phyloP scores from a whole-genome alignment of 2,888 invertebrate species.

The Sesia bembeciformis region DNA sequence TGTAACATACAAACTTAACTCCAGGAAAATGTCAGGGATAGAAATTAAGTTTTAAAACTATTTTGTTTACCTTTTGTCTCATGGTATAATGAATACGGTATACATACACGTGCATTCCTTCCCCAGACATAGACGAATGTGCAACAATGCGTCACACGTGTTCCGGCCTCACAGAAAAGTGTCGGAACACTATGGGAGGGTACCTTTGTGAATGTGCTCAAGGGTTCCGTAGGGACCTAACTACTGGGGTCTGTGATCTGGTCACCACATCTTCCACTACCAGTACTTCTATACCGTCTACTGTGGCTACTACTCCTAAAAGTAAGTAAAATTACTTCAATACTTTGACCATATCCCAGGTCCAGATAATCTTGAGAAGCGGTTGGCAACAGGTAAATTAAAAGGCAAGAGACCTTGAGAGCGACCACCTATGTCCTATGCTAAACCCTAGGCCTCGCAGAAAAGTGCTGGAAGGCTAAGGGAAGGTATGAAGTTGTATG shows the following conservation, averaged over 20 bases:
- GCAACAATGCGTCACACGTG: conserved; percentile 74
- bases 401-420: neutral
- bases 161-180: conserved; percentile 73
- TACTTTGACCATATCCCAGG: neutral
- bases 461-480: conserved; percentile 86
- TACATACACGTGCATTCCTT: conserved; percentile 5
- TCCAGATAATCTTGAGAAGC: no score
- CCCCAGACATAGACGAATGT: conserved; percentile 86
- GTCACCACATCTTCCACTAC: conserved; percentile 30
- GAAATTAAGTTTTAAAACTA: no score
- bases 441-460: conserved; percentile 36
- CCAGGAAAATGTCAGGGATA: no score
- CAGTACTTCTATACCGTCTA: conserved; percentile 12
- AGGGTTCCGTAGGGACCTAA: conserved; percentile 82
- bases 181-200: conserved; percentile 90
- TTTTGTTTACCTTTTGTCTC: no score
- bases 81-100: neutral
- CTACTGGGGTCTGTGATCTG: conserved; percentile 38
- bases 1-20: no score
- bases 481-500: conserved; percentile 90
- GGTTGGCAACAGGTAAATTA: conserved; percentile 6
- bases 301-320: conserved; percentile 13
- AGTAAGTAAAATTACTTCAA: neutral
- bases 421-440: neutral
- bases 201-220: conserved; percentile 86